Base-by-base conservation (phyloP, 2,113 vertebrate species). In the Junco hyemalis region DNA sequence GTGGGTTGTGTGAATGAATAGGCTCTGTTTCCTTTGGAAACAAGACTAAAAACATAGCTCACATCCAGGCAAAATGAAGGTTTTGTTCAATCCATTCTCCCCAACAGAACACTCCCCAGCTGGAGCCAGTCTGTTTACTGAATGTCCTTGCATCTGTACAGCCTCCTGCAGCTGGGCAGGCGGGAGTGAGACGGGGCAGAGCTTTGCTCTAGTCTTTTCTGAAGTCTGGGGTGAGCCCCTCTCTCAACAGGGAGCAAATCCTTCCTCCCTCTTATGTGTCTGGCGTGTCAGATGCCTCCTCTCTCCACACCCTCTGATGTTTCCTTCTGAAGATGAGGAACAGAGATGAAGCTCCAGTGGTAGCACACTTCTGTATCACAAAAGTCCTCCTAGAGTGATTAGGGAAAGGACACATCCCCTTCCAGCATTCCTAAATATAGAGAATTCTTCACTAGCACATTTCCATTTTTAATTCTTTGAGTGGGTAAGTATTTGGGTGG, bases 401-500 rank as follows among this genome's bases (percentile, higher is more conserved):
- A 56, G 44, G 24, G 31, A 83, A 87, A 84, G 36, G 57, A 48
- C 16, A 36, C 4, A 74, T 25, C 8, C 3, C 6, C 14, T 91
- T 59, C 20, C 42, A 91, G 35, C 0, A 3, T 53, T 69, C 14
- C n/a, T 19, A 50, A 1, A 48, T 48, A 35, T 1, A 1, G 21
- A 60, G 44, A 28, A 60, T 72, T 91, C n/a, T 21, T 22, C 31
- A 44, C 19, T 17, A 57, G 16, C 16, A 11, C 19, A 61, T 79
- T 87, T 71, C 35, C 24, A 40, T 81, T 66, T 90, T 77, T 82
- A 90, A 63, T 77, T 66, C 15, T 79, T 63, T 77, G 53, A 84
- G 78, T 50, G 59, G 63, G 38, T 47, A 2, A 22, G 11, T 87
- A 87, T 93, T 94, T 93, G 68, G 16, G 64, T 88, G 64, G 51